These are phyloP conservation scores for Promerops cafer DNA, from an alignment of 2,113 vertebrate genomes.

Conservation along the genomic window DNA sequence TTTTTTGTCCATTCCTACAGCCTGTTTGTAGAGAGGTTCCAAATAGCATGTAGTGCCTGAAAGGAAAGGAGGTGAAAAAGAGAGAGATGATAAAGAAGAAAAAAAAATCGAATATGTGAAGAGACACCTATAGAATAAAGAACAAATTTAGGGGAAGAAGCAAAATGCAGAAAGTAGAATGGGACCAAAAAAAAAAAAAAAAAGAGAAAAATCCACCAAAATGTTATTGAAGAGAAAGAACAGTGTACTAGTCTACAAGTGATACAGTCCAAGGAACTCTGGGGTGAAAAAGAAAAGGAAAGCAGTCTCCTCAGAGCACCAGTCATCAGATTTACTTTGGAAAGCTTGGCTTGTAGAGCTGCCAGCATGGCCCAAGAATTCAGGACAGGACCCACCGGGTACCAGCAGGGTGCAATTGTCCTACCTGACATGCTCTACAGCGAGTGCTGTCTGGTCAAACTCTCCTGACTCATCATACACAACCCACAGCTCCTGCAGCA, in stretches of 20 bases:
- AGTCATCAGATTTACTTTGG: background rate
- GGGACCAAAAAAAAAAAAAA: background rate
- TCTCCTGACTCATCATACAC: conserved; percentile 85
- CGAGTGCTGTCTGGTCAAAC: conserved; percentile 88
- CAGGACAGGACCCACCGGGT: background rate
- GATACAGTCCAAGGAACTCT: background rate
- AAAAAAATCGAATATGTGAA: background rate
- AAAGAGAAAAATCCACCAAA: background rate
- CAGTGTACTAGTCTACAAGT: background rate
- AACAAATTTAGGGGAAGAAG: background rate
- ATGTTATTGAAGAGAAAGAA: background rate
- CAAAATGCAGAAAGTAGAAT: background rate
- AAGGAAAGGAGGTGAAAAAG: background rate
- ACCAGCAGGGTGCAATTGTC: background rate
- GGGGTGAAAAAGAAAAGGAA: background rate
- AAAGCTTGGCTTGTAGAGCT: background rate
- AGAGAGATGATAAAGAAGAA: background rate
- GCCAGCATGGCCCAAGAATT: background rate
- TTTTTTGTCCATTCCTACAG: background rate
- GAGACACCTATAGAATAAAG: background rate
- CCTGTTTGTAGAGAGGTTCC: background rate
- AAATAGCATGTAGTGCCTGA: background rate
- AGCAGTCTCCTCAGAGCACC: background rate
- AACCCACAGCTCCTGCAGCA: conserved; percentile 84
- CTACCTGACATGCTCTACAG: conserved; percentile 91